A percentile compares a stretch with the other conserved stretches of the same genome.
Conservation (phyloP, 2,888 invertebrate genomes). For the Dasysyrphus albostriatus region DNA sequence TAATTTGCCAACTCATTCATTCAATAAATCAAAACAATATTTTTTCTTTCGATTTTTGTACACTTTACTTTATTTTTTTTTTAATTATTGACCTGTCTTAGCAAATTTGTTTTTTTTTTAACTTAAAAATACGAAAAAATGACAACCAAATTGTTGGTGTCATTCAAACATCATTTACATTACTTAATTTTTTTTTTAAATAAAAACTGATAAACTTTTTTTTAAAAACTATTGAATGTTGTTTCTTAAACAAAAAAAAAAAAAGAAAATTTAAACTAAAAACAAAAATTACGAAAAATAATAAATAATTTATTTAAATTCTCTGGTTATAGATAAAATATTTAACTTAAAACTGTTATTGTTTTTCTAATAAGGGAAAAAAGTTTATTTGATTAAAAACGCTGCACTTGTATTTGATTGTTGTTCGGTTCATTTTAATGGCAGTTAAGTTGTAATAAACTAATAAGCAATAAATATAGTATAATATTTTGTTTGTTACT, state of each 20-base stretch:
- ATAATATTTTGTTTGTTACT: neutral
- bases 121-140: constrained; percentile 35
- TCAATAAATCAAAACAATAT: constrained; percentile 36
- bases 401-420: constrained; percentile 37
- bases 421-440: constrained; percentile 65
- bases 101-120: constrained; percentile 40
- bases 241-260: constrained; percentile 22
- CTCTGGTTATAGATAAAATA: constrained; percentile 35
- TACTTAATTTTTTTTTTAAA: constrained; percentile 4
- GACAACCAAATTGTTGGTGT: constrained; percentile 46
- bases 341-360: constrained; percentile 43
- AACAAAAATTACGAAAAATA: constrained; percentile 10
- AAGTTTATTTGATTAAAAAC: constrained; percentile 22
- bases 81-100: constrained; percentile 53
- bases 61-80: constrained; percentile 63
- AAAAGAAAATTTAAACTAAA: constrained; percentile 13
- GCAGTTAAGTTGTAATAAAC: constrained; percentile 75
- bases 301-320: constrained; percentile 41
- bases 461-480: constrained; percentile 63
- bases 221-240: constrained; percentile 44
- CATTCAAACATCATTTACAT: constrained; percentile 28
- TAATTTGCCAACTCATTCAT: neutral
- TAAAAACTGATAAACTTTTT: constrained; percentile 26
- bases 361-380: constrained; percentile 11
- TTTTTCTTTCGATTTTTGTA: constrained; percentile 60